phyloP scores from a whole-genome alignment of 2,797 vertebrate genomes.

The Coranthus polyacanthus region DNA sequence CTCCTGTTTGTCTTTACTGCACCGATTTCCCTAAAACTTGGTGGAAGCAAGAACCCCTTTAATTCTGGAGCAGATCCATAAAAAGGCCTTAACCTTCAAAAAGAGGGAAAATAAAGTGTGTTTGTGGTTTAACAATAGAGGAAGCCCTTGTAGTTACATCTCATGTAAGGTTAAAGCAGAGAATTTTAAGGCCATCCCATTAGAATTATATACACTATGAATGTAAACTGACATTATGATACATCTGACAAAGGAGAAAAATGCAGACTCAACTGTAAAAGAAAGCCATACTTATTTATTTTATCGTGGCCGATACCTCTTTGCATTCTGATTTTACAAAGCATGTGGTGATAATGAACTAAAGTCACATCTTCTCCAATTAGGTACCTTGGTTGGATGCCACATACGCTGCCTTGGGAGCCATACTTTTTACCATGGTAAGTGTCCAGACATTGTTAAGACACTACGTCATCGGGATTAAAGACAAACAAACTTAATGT shows the following conservation, averaged over 20 bases:
- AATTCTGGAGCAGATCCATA: too few species aligned
- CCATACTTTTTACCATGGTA: constrained; percentile 93
- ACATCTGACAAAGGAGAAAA: too few species aligned
- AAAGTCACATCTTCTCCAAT: constrained; percentile 14
- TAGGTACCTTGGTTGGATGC: constrained; percentile 93
- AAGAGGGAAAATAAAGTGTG: too few species aligned
- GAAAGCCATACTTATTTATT: neutral
- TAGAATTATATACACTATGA: neutral
- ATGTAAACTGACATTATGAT: too few species aligned
- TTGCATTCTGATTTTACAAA: neutral
- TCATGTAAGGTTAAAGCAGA: neutral
- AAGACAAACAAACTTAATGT: neutral
- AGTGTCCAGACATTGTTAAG: constrained; percentile 47
- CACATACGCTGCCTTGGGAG: constrained; percentile 89
- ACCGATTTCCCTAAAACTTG: neutral
- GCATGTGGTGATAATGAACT: neutral
- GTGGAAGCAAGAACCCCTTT: too few species aligned
- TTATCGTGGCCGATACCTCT: neutral
- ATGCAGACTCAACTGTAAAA: neutral
- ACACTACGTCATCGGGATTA: neutral
- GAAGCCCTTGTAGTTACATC: neutral
- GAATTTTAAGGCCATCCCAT: neutral
- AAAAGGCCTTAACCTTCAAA: too few species aligned
- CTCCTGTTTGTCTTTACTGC: neutral
- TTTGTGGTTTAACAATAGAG: too few species aligned